Conservation (phyloP, 2,797 vertebrate genomes). For the Podargus strigoides region DNA sequence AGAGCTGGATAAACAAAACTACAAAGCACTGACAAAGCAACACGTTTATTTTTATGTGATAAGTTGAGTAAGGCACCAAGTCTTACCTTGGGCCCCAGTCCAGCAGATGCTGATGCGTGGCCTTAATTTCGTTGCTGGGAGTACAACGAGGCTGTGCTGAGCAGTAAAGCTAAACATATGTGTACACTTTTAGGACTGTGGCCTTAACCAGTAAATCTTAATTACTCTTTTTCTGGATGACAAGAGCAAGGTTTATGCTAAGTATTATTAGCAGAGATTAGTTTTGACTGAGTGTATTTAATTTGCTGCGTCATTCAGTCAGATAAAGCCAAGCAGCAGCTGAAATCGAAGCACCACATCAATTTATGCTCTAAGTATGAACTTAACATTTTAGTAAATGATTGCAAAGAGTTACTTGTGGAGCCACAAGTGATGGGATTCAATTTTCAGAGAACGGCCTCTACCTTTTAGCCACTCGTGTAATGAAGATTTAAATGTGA, state of each 20-base stretch:
- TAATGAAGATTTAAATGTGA: slow-evolving; percentile 35
- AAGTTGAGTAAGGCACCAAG: neutral
- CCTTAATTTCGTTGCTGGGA: neutral
- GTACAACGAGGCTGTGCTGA: neutral
- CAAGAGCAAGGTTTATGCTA: neutral
- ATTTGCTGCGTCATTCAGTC: neutral
- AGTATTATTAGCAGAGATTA: neutral
- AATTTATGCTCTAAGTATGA: neutral
- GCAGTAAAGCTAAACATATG: neutral
- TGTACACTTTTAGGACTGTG: neutral
- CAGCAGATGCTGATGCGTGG: neutral
- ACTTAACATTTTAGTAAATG: neutral
- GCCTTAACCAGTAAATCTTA: neutral
- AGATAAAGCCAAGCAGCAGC: neutral
- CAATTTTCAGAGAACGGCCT: neutral
- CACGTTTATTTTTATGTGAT: neutral
- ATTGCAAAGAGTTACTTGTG: neutral
- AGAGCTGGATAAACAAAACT: neutral
- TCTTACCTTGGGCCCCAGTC: neutral
- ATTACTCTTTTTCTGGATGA: neutral
- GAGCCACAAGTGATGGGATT: neutral
- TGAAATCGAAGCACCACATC: neutral
- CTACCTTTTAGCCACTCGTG: neutral
- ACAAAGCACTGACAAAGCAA: neutral
- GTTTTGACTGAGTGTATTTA: neutral